Evolutionary conservation across 2,888 invertebrate genomes (phyloP), one percentile per base, ranked within the genome.

Genomic region (Zootermopsis nevadensis): DNA sequence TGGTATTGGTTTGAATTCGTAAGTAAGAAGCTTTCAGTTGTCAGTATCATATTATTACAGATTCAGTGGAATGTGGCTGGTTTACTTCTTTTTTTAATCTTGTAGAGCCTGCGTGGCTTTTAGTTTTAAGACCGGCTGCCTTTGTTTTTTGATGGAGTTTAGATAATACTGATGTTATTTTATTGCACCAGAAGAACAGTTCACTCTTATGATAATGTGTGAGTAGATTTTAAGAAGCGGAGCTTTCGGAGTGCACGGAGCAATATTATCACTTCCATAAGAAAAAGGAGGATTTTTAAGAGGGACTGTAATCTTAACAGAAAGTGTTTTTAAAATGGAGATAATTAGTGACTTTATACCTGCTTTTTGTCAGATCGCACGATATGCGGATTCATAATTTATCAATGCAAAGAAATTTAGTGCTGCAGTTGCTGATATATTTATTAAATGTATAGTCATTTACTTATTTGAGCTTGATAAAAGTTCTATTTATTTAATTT

Each of bases 91-190:
- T 79, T 79, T 33, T 33, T 66, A 31, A 55, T 77, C 77, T 77
- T 77, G 77, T 77, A 77, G 77, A 77, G 53, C 77, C 77, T 77
- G n/a, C n/a, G n/a, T n/a, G 79, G 79, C 60, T 79, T 66, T 42
- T 79, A 66, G 55, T 77, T 55, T 77, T 55, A 2, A 55, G 22
- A 77, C 24, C 55, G 77, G 53, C 55, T 77, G 77, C 77, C 77
- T 77, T 79, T 35, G 38, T 79, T 79, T 66, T 77, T 79, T 38
- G 66, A 79, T 79, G 79, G 79, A 79, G 35, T 79, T 53, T 79
- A n/a, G 33, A 19, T 60, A 35, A 38, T 38, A 38, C 31, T 74
- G n/a, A 15, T 66, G 66, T 76, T 42, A 76, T 38, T 38, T 76
- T 76, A 42, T 48, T 27, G 76, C 76, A 76, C 76, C 60, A 27